Evolutionary conservation across 2,888 invertebrate genomes (phyloP), one percentile per base, ranked within the genome.

Genomic region (Caenorhabditis macrosperma): DNA sequence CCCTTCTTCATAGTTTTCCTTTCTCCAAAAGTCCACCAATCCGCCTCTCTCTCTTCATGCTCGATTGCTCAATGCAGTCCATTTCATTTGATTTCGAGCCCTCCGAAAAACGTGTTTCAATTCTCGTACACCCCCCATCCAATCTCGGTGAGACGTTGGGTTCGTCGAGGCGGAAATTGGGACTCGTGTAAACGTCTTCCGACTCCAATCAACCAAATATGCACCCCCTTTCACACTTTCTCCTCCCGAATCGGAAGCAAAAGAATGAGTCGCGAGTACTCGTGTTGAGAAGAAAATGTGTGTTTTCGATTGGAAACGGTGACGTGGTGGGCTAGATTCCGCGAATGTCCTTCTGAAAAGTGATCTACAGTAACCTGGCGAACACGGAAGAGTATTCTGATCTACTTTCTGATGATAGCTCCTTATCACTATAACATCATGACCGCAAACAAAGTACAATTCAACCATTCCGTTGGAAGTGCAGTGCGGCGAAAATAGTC

Each of bases 161-260:
- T 17, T 12, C 22, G 54, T 52, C 54, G 38, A 41, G 41, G 64
- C 64, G 64, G 41, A 54, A 52, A 50, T 50, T 54, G 28, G 26
- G 6, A 57, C 35, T 12, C 35, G n/a, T 10, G 20, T 24, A 26
- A n/a, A 26, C 46, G 50, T 26, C 44, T 60, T 24, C 20, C 26
- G 61, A 60, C 60, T 60, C 44, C 48, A 61, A 61, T 61, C 61
- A 48, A 61, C 61, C 61, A 48, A 61, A 61, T 48, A 61, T 9
- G 22, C 22, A 41, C 22, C 38, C 24, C 22, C 12, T 54, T 20
- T 54, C 4, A 20, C 3, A 24, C 20, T 50, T 24, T 9, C 1
- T 24, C 20, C 9, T 57, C 24, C 38, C 38, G 38, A 38, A 38
- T 57, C 35, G 17, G 30, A 33, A 38, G 22, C 20, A 57, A 38